A percentile compares a stretch with the other conserved stretches of the same genome.
phyloP scores from a whole-genome alignment of 30 jellyfish, hydroid and myxozoan species.

The Chrysaora quinquecirrha region DNA sequence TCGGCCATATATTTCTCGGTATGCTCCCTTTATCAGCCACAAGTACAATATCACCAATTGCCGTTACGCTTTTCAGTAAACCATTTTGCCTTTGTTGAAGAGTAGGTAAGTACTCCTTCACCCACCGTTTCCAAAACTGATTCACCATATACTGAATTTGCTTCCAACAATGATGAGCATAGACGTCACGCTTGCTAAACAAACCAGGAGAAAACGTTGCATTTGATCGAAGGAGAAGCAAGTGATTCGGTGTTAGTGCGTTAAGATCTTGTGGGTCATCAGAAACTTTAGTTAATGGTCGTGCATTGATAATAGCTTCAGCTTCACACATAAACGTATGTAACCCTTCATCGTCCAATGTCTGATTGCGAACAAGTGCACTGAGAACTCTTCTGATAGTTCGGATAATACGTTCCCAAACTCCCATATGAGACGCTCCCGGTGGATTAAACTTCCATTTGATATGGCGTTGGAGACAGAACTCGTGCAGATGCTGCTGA shows the following conservation, averaged over 20 bases:
- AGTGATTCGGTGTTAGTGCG: conserved; percentile 47
- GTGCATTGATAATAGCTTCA: neutral
- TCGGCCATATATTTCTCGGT: no score
- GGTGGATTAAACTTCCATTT: neutral
- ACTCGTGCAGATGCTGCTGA: conserved; percentile 58
- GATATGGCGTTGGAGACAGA: conserved; percentile 14
- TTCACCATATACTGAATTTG: neutral
- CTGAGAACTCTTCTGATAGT: conserved; percentile 29
- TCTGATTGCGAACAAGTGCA: conserved; percentile 19
- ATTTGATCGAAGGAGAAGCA: conserved; percentile 27
- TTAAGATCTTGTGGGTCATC: neutral
- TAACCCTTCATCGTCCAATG: conserved; percentile 52
- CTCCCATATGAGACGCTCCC: conserved; percentile 3
- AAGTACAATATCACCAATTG: no score
- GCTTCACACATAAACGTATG: conserved; percentile 2
- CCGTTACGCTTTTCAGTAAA: no score
- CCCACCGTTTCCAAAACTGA: conserved; percentile 13
- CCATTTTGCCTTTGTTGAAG: no score
- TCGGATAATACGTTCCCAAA: conserved; percentile 51
- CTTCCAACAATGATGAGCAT: neutral
- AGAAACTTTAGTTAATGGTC: neutral
- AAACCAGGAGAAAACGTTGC: conserved; percentile 1
- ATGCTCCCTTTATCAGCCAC: no score
- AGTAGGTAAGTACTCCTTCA: no score
- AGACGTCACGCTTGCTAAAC: neutral